A percentile compares a stretch with the other conserved stretches of the same genome.
Conservation (phyloP, 2,113 vertebrate genomes). For the Perca flavescens region DNA sequence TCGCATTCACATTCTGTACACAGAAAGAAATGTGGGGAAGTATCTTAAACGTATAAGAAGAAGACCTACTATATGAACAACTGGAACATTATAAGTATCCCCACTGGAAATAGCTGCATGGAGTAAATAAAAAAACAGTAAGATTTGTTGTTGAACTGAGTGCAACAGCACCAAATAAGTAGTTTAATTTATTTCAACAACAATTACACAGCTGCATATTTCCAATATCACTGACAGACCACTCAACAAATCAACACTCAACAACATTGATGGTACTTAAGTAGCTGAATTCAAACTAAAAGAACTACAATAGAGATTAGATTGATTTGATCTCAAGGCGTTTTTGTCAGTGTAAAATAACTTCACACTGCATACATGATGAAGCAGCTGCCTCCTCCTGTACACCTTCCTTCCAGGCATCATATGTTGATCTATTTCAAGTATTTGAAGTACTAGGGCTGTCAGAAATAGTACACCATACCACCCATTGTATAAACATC, state of each 20-base stretch:
- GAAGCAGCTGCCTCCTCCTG: background rate
- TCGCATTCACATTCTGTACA: background rate
- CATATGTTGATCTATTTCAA: background rate
- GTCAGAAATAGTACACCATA: background rate
- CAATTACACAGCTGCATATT: background rate
- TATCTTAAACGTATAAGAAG: background rate
- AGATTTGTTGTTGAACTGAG: conserved; percentile 12
- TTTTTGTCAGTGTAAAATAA: background rate
- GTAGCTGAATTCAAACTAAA: background rate
- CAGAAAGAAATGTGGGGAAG: background rate
- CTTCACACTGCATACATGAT: background rate
- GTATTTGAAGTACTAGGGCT: background rate
- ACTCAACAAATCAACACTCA: background rate
- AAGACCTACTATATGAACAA: background rate
- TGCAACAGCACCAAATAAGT: background rate
- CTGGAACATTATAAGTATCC: background rate
- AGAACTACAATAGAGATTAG: background rate
- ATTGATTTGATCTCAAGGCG: background rate
- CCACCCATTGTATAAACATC: background rate
- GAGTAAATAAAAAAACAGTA: conserved; percentile 25
- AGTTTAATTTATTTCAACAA: background rate
- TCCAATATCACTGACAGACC: background rate
- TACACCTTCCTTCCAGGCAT: background rate
- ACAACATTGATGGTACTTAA: background rate
- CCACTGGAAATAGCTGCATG: conserved; percentile 10